A percentile compares a stretch with the other conserved stretches of the same genome.
These are phyloP conservation scores for Speoplatyrhinus poulsoni DNA, from an alignment of 2,113 vertebrate genomes.

Conservation along the genomic window DNA sequence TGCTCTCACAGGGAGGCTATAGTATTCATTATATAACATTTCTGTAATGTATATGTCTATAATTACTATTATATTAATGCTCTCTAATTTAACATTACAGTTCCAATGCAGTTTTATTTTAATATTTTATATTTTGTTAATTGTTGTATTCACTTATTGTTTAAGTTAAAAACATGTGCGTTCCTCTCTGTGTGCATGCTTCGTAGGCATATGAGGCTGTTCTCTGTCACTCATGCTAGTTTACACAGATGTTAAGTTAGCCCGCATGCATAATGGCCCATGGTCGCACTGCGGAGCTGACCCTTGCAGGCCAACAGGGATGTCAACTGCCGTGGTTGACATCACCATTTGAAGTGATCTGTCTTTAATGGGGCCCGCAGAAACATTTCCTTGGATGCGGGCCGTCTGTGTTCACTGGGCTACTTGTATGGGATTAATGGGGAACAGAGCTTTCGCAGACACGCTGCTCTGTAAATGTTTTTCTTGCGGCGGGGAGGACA, in stretches of 20 bases:
- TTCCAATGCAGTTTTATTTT: too few species aligned
- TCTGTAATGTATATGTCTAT: too few species aligned
- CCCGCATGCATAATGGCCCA: constrained; percentile 45
- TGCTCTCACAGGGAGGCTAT: too few species aligned
- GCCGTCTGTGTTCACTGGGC: constrained; percentile 54
- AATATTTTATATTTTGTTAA: too few species aligned
- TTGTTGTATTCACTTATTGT: too few species aligned
- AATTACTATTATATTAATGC: too few species aligned
- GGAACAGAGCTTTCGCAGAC: constrained; percentile 60
- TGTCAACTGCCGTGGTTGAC: constrained; percentile 53
- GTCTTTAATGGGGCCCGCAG: constrained; percentile 61
- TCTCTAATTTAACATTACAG: too few species aligned
- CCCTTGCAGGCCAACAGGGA: constrained; percentile 44
- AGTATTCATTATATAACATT: too few species aligned
- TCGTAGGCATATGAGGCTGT: too few species aligned
- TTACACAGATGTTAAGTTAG: constrained; percentile 76
- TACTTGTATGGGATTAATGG: constrained; percentile 63
- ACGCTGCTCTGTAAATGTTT: constrained; percentile 43
- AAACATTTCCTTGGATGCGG: constrained; percentile 50
- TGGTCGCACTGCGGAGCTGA: constrained; percentile 46
- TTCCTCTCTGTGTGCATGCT: too few species aligned
- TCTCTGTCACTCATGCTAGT: constrained; percentile 62
- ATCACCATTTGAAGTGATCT: constrained; percentile 63
- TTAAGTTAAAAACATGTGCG: too few species aligned
- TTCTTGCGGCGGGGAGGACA: constrained; percentile 37